These are phyloP conservation scores for Unio delphinus DNA, from an alignment of 2,888 invertebrate species.

Conservation along the genomic window DNA sequence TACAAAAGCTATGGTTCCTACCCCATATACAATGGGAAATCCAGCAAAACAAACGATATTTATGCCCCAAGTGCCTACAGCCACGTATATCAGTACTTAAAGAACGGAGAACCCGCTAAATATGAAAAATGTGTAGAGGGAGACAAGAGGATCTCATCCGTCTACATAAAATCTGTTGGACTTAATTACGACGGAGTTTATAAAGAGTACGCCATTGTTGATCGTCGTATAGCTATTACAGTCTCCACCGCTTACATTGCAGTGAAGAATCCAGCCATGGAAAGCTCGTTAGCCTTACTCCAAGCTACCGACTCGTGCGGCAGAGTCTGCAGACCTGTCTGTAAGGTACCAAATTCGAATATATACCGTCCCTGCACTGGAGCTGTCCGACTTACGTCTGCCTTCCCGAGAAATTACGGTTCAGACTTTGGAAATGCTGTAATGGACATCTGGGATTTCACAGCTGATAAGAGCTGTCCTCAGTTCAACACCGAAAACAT, in stretches of 20 bases:
- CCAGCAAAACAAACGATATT: slow-evolving; percentile 43
- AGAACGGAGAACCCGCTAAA: slow-evolving; percentile 25
- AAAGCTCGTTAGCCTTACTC: slow-evolving; percentile 36
- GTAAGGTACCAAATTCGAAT: slow-evolving; percentile 42
- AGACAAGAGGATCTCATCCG: slow-evolving; percentile 43
- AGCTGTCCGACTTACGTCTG: slow-evolving; percentile 43
- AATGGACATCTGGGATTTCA: slow-evolving; percentile 52
- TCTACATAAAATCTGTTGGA: slow-evolving; percentile 55
- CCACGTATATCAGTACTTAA: slow-evolving; percentile 25
- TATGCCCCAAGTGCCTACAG: slow-evolving; percentile 47
- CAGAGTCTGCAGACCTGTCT: slow-evolving; percentile 56
- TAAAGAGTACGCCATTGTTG: slow-evolving; percentile 58
- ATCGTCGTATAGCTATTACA: slow-evolving; percentile 54
- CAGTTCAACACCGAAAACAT: slow-evolving; percentile 45
- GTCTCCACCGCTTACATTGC: slow-evolving; percentile 56
- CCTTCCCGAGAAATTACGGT: slow-evolving; percentile 45
- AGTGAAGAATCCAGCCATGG: slow-evolving; percentile 34
- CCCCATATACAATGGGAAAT: slow-evolving; percentile 45
- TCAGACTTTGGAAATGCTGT: slow-evolving; percentile 50
- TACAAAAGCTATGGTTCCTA: slow-evolving; percentile 44
- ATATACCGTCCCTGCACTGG: slow-evolving; percentile 52
- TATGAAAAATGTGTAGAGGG: slow-evolving; percentile 37
- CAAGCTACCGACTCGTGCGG: slow-evolving; percentile 60
- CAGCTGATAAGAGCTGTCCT: slow-evolving; percentile 40
- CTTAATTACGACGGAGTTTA: slow-evolving; percentile 59